Evolutionary conservation across 2,888 invertebrate genomes (phyloP), one percentile per base, ranked within the genome.

Genomic region (Nymphalis c-album): DNA sequence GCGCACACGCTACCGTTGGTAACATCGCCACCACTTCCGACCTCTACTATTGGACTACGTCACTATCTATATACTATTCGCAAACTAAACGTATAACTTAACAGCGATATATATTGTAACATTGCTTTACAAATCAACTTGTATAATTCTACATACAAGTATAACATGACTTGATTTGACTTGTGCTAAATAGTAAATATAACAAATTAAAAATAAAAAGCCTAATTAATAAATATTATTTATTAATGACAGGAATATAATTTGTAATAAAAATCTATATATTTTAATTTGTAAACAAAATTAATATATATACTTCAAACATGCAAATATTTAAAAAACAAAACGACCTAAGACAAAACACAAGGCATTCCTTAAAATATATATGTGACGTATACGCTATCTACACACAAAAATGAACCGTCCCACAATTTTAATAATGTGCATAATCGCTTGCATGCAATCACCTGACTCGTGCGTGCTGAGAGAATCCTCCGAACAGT

Each of bases 401-500:
- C 83, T 85, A 84, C 80, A 82, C 75, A 82, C 78, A 80, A 81
- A 82, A 78, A 64, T 73, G 73, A 75, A 80, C 79, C 80, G 72
- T 80, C 74, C 74, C 67, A 67, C 31, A 71, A 67, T 68, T 40
- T 55, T 64, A 75, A 75, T 78, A 79, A 76, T 71, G 71, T 72
- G 69, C 73, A 74, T 74, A 77, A 77, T 82, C 78, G 80, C 77
- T 79, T 78, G 71, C 88, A 90, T 91, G 90, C 91, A 88, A 80
- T 91, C 95, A 96, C 95, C 96, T 95, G 96, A 95, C 93, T 96
- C 95, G 91, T 95, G 95, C 76, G 95, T 95, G 91, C 95, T 95
- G 89, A 95, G 94, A 78, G 96, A 96, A 89, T 96, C 96, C 93
- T 95, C 95, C 81, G 95, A 96, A 88, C 95, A 95, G 94, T 95